Evolutionary conservation across 1,140 invertebrate species (phyloP).

Genomic region (Cyclargus thomasi): DNA sequence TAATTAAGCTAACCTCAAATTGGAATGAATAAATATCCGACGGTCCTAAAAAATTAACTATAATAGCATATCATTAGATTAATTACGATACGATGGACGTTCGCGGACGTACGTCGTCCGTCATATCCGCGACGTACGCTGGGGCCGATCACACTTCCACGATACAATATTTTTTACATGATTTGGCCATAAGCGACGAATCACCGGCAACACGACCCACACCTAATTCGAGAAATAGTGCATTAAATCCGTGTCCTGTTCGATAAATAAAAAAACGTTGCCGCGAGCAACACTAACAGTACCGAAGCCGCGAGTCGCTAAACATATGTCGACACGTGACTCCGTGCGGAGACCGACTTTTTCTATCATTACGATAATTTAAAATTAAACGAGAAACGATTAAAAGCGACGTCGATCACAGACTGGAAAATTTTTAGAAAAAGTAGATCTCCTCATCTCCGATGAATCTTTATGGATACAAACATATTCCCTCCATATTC

Average conservation of each 20-base stretch:
- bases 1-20: slow-evolving; percentile 1
- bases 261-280: slow-evolving; percentile 9
- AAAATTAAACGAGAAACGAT: slow-evolving; percentile 30
- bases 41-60: not conserved
- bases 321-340: slow-evolving; percentile 60
- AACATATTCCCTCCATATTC: slow-evolving; percentile 58
- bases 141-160: not conserved
- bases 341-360: slow-evolving; percentile 49
- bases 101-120: not conserved
- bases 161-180: slow-evolving; percentile 5
- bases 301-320: slow-evolving; percentile 50
- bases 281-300: not conserved
- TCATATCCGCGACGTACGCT: too few species aligned
- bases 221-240: not conserved
- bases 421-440: slow-evolving; percentile 38
- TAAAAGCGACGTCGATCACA: slow-evolving; percentile 40
- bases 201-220: not conserved
- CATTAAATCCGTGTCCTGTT: slow-evolving; percentile 12
- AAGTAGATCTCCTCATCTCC: slow-evolving; percentile 45
- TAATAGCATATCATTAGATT: not conserved
- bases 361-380: slow-evolving; percentile 34
- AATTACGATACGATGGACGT: not conserved
- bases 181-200: not conserved
- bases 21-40: not conserved
- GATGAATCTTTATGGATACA: slow-evolving; percentile 58